Evolutionary conservation across 2,888 invertebrate genomes (phyloP).

Genomic region (Xylota sylvarum): DNA sequence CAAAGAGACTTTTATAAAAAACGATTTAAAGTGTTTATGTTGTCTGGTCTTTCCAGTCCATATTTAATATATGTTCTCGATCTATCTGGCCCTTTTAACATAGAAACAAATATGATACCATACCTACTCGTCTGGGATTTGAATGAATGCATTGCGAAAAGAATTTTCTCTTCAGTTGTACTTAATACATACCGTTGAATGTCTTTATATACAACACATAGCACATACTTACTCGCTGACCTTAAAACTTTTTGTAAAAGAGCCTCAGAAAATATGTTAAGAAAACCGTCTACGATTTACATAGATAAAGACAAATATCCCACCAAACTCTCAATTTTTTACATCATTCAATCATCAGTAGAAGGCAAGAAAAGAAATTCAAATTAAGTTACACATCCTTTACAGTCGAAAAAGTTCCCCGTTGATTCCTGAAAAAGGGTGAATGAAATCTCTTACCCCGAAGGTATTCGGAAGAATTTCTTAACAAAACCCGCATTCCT

Average conservation of each 20-base stretch:
- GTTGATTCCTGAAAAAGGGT: not conserved
- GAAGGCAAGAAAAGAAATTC: not conserved
- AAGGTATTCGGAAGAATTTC: conserved; percentile 14
- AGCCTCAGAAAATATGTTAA: not conserved
- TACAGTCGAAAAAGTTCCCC: not conserved
- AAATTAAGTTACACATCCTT: conserved; percentile 27
- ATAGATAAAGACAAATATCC: conserved; percentile 21
- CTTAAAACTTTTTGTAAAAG: not conserved
- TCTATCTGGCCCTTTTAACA: too few relatives aligned
- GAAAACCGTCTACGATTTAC: conserved; percentile 5
- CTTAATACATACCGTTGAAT: too few relatives aligned
- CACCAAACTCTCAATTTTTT: not conserved
- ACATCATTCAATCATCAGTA: conserved; percentile 1
- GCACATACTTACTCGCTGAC: not conserved
- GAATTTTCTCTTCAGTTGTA: too few relatives aligned
- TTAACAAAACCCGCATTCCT: conserved; percentile 14
- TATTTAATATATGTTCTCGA: too few relatives aligned
- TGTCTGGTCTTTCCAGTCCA: too few relatives aligned
- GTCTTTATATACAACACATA: too few relatives aligned
- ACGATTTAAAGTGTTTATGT: too few relatives aligned
- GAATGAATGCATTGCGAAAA: too few relatives aligned
- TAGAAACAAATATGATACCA: too few relatives aligned
- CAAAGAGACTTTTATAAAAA: too few relatives aligned
- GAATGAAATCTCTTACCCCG: not conserved
- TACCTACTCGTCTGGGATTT: too few relatives aligned